Percentiles rank a stretch among this genome's conserved stretches.
Evolutionary conservation across 2,113 vertebrate genomes (phyloP).

Genomic region (Struthidea cinerea): DNA sequence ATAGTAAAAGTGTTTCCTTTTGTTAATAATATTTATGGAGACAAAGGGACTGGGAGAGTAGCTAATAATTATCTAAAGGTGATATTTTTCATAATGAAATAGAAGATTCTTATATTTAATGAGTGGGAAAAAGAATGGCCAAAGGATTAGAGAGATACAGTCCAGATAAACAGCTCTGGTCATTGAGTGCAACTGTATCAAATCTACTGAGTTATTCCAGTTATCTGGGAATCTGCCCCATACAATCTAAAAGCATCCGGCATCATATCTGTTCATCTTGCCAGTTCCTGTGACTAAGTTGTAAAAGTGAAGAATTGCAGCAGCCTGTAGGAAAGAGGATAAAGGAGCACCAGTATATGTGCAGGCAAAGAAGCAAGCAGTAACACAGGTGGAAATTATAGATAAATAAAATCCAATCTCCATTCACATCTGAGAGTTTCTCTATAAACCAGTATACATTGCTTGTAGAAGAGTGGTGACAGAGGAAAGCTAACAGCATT

Average conservation of each 20-base stretch:
- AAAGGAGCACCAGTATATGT: neutral
- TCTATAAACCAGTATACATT: neutral
- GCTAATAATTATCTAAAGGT: neutral
- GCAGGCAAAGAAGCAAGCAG: neutral
- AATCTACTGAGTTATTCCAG: neutral
- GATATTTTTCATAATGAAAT: neutral
- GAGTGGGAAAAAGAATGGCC: neutral
- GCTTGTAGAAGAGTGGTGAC: neutral
- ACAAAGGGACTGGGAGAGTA: neutral
- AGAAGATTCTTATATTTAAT: neutral
- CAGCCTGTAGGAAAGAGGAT: neutral
- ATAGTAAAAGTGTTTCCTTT: neutral
- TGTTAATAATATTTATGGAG: neutral
- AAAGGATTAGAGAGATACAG: neutral
- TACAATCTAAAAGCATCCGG: neutral
- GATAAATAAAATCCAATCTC: neutral
- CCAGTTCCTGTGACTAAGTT: neutral
- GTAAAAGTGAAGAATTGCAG: neutral
- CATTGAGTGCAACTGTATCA: neutral
- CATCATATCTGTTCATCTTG: neutral
- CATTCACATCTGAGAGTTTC: neutral
- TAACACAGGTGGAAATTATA: neutral
- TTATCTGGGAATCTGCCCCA: neutral
- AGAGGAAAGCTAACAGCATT: neutral
- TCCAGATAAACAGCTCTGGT: neutral